Base-by-base conservation (phyloP, 2,888 invertebrate genomes). In the Macropis europaea region DNA sequence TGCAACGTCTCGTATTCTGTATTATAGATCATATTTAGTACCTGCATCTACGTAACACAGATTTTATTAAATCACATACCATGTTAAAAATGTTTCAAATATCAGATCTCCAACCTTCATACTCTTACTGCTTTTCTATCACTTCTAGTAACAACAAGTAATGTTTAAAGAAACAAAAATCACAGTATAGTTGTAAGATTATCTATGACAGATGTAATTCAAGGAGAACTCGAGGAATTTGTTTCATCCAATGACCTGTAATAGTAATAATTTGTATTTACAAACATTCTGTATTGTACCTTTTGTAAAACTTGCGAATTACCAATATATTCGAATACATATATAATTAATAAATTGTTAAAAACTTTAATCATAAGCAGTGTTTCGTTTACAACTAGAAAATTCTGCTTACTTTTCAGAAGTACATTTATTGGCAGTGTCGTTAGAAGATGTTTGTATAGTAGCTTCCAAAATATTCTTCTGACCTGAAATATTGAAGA, bases 401-500 rank as follows among this genome's bases (percentile, higher is more conserved):
- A 69, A 6, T 42, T 64, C 2, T 38, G 85, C 84, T 86, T 79
- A 87, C 87, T 84, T 86, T 64, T 78, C 83, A 26, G 80, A 73
- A 61, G 60, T 79, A 59, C 62, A 82, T 76, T 82, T 83, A 60
- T 71, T 83, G 52, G 77, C 42, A 50, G 61, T 73, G 59, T 83
- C 82, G 70, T 48, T 81, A 28, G 78, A 77, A 74, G 82, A 74
- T 38, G 73, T 59, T 76, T 82, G 82, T 13, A 75, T 47, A 9
- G 61, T 36, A 28, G 40, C 7, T 38, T 87, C 85, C 52, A 78
- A 63, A 57, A 70, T 76, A 61, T 76, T 84, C 64, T 85, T 87
- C 57, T 85, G 86, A 69, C 81, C 87, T 86, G 57, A 17, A 60
- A 28, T 62, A 63, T 54, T 30, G 30, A 38, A 50, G 13, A 64